Evolutionary conservation across 2,888 invertebrate genomes (phyloP).

Genomic region (Iphiclides podalirius): DNA sequence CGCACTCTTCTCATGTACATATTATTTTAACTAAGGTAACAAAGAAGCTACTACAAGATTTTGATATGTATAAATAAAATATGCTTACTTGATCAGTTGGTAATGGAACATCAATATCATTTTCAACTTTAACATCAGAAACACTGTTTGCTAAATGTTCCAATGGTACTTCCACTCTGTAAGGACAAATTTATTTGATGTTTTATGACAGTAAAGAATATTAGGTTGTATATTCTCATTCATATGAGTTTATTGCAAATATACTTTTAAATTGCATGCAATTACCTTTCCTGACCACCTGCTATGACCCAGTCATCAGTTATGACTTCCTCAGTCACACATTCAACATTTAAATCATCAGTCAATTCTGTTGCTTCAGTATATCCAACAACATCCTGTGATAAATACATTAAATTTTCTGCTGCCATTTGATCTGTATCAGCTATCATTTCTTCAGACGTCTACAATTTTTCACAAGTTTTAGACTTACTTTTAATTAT

Average conservation of each 20-base stretch:
- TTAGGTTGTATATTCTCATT: too few relatives aligned
- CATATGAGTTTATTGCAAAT: too few relatives aligned
- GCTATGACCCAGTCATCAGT: conserved; percentile 89
- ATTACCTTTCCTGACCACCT: conserved; percentile 87
- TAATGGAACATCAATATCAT: conserved; percentile 87
- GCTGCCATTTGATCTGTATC: conserved; percentile 82
- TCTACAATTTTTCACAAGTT: conserved; percentile 36
- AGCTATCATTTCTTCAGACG: conserved; percentile 61
- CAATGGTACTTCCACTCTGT: conserved; percentile 84
- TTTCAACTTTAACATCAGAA: conserved; percentile 78
- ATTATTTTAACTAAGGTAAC: too few relatives aligned
- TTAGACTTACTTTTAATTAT: too few relatives aligned
- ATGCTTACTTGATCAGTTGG: conserved; percentile 89
- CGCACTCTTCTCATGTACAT: too few relatives aligned
- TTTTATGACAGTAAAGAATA: too few relatives aligned
- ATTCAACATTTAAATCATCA: conserved; percentile 74
- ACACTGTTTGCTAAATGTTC: conserved; percentile 76
- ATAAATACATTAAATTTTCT: conserved; percentile 81
- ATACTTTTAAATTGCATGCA: too few relatives aligned
- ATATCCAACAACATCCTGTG: conserved; percentile 77
- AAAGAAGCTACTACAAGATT: too few relatives aligned
- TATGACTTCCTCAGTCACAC: conserved; percentile 89
- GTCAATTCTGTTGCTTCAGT: conserved; percentile 59
- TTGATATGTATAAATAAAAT: not conserved
- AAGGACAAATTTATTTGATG: conserved; percentile 23